Percentiles rank a stretch among this genome's conserved stretches.
These are phyloP conservation scores for Latrodectus elegans DNA, from an alignment of 2,888 invertebrate genomes.

Conservation along the genomic window DNA sequence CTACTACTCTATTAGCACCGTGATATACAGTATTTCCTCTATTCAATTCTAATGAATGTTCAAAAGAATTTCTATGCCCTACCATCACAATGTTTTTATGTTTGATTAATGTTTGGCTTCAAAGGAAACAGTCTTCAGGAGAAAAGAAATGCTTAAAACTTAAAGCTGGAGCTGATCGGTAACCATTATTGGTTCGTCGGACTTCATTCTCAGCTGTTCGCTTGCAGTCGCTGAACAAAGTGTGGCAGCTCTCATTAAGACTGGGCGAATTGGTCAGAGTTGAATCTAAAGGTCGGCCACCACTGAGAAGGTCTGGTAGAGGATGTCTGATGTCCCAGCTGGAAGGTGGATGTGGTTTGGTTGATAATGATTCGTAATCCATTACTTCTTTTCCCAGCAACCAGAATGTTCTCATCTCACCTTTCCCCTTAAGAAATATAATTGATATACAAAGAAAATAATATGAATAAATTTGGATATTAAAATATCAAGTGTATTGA, in stretches of 20 bases:
- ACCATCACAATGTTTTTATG: no score
- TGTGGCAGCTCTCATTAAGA: constrained; percentile 49
- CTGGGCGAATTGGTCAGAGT: not conserved
- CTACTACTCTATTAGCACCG: no score
- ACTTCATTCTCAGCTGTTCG: constrained; percentile 26
- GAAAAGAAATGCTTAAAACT: constrained; percentile 48
- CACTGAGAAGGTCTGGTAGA: constrained; percentile 41
- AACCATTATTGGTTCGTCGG: constrained; percentile 18
- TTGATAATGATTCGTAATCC: constrained; percentile 17
- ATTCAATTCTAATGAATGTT: no score
- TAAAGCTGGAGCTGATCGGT: constrained; percentile 55
- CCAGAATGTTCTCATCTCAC: constrained; percentile 91
- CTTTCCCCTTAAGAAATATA: constrained; percentile 83
- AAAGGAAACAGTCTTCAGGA: constrained; percentile 45
- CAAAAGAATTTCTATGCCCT: no score
- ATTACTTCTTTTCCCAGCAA: constrained; percentile 74
- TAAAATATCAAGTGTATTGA: no score
- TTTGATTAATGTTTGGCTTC: not conserved
- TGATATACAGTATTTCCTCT: no score
- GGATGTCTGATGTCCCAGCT: constrained; percentile 26
- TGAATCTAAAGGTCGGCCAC: not conserved
- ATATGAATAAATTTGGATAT: no score
- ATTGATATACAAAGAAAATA: not conserved
- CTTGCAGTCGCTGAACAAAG: constrained; percentile 49
- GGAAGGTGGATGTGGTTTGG: not conserved